A percentile compares a stretch with the other conserved stretches of the same genome.
phyloP scores from a whole-genome alignment of 2,797 vertebrate genomes.

The Myotis vivesi region DNA sequence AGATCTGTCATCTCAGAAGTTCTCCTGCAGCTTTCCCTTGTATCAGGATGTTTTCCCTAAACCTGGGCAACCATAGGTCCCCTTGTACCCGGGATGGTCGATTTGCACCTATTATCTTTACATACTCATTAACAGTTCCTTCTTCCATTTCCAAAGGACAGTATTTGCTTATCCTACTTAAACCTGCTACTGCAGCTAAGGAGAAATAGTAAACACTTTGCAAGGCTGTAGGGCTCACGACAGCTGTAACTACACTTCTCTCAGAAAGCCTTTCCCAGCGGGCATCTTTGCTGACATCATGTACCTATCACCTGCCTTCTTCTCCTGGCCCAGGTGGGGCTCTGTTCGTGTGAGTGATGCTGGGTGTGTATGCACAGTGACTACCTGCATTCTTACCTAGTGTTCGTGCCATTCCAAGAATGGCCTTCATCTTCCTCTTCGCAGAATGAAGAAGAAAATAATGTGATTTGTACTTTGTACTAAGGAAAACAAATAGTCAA shows the following conservation, averaged over 20 bases:
- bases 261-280: background rate
- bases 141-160: background rate
- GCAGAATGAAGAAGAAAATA: background rate
- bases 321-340: background rate
- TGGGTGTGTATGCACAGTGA: background rate
- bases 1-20: background rate
- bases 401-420: background rate
- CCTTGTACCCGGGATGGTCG: background rate
- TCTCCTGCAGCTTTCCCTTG: background rate
- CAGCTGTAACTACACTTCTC: background rate
- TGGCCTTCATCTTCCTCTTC: background rate
- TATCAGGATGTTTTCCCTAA: background rate
- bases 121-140: background rate
- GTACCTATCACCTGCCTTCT: background rate
- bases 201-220: background rate
- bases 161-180: background rate
- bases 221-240: background rate
- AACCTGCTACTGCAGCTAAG: background rate
- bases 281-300: background rate
- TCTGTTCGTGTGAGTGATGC: background rate
- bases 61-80: background rate
- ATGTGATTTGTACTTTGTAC: background rate
- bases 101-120: background rate
- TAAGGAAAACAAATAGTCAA: constrained; percentile 10
- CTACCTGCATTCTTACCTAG: accelerated